phyloP scores from a whole-genome alignment of 2,797 vertebrate species.

The Pseudochaenichthys georgianus region DNA sequence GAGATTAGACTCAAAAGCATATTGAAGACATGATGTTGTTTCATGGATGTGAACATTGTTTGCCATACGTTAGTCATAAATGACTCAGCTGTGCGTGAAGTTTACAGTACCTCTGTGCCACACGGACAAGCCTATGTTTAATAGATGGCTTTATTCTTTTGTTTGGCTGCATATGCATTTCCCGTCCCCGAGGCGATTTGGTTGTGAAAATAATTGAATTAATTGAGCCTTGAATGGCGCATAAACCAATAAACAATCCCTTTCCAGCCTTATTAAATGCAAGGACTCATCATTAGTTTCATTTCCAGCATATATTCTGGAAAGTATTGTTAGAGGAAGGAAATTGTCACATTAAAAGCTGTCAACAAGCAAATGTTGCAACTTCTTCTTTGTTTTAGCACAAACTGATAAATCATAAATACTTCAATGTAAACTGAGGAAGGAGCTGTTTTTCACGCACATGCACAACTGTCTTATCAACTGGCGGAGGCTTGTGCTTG shows the following conservation, averaged over 20 bases:
- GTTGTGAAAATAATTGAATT: slow-evolving; percentile 29
- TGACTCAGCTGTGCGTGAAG: slow-evolving; percentile 57
- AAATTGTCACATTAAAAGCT: slow-evolving; percentile 6
- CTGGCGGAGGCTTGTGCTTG: slow-evolving; percentile 36
- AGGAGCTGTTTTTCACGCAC: slow-evolving; percentile 43
- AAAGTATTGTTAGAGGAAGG: neutral
- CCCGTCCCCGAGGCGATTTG: slow-evolving; percentile 22
- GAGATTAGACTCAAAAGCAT: slow-evolving; percentile 55
- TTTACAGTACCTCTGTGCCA: slow-evolving; percentile 35
- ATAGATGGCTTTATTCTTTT: slow-evolving; percentile 38
- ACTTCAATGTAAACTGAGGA: slow-evolving; percentile 30
- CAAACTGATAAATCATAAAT: neutral
- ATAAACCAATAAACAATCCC: neutral
- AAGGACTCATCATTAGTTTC: neutral
- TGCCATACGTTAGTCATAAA: slow-evolving; percentile 55
- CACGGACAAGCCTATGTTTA: slow-evolving; percentile 34
- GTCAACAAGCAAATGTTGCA: neutral
- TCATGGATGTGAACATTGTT: slow-evolving; percentile 47
- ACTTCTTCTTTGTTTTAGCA: neutral
- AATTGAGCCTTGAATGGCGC: slow-evolving; percentile 21
- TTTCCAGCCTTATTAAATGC: slow-evolving; percentile 4
- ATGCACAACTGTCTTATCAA: slow-evolving; percentile 58
- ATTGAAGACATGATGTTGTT: slow-evolving; percentile 42
- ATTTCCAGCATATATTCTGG: neutral
- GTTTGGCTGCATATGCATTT: slow-evolving; percentile 32